A percentile compares a stretch with the other conserved stretches of the same genome.
Conservation (phyloP, 2,888 invertebrate genomes). For the Parnassius apollo region DNA sequence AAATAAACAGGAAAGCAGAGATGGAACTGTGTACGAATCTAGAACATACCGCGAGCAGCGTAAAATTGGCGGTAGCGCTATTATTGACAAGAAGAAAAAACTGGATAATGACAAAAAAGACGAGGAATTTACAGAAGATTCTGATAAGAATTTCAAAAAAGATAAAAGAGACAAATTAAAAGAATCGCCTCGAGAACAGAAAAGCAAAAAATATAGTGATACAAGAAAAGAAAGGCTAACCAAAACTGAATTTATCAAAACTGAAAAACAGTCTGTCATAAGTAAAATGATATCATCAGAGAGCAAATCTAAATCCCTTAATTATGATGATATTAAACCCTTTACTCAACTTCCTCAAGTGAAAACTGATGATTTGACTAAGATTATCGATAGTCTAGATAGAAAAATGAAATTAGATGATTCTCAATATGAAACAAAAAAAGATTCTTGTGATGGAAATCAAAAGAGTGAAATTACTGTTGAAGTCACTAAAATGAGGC, state of each 20-base stretch:
- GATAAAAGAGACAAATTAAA: conserved; percentile 67
- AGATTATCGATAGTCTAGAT: conserved; percentile 71
- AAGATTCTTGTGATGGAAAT: conserved; percentile 61
- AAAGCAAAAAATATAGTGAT: conserved; percentile 76
- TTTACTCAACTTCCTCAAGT: conserved; percentile 76
- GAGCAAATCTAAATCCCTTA: conserved; percentile 59
- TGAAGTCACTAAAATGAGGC: conserved; percentile 49
- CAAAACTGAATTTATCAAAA: conserved; percentile 54
- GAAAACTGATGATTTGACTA: conserved; percentile 72
- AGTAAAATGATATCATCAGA: conserved; percentile 64
- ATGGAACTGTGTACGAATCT: conserved; percentile 64
- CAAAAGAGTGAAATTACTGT: conserved; percentile 36
- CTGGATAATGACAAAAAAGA: conserved; percentile 71
- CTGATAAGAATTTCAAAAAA: conserved; percentile 57
- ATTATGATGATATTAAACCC: conserved; percentile 73
- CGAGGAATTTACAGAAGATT: conserved; percentile 64
- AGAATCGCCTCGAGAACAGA: conserved; percentile 70
- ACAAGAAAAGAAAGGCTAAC: conserved; percentile 72
- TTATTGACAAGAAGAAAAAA: conserved; percentile 73
- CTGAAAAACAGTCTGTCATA: conserved; percentile 64
- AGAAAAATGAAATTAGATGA: conserved; percentile 66
- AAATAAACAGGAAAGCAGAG: conserved; percentile 52
- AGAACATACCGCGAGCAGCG: conserved; percentile 68
- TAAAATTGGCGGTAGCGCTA: conserved; percentile 53
- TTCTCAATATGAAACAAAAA: conserved; percentile 39